phyloP scores from a whole-genome alignment of 2,113 vertebrate species.

The Daphoenositta chrysoptera region DNA sequence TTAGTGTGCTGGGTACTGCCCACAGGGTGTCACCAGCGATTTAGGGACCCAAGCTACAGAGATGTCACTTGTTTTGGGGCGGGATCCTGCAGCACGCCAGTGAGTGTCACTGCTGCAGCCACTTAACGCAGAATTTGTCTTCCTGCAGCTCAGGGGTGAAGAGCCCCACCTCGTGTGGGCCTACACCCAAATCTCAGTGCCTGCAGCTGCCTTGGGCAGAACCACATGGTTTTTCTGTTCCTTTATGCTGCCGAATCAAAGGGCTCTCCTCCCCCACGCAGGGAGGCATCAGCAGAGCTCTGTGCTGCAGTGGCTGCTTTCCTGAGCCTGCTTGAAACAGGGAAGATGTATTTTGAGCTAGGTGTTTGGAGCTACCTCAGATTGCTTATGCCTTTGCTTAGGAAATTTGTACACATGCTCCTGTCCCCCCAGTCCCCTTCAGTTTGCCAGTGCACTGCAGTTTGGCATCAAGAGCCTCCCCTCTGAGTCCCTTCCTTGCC shows the following conservation, averaged over 20 bases:
- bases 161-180: not conserved
- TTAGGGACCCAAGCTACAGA: not conserved
- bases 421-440: not conserved
- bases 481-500: not conserved
- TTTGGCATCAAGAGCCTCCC: not conserved
- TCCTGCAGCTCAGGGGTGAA: not conserved
- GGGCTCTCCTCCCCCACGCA: not conserved
- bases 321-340: not conserved
- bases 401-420: not conserved
- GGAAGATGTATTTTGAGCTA: not conserved
- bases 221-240: fast-evolving
- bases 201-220: not conserved
- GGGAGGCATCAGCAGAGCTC: not conserved
- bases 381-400: not conserved
- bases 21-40: not conserved
- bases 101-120: not conserved
- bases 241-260: fast-evolving
- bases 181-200: not conserved
- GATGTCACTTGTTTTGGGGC: fast-evolving
- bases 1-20: not conserved
- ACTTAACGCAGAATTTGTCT: fast-evolving
- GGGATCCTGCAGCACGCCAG: not conserved
- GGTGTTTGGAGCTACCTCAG: not conserved
- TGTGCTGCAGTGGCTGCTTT: not conserved
- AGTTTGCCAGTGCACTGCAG: not conserved